These are phyloP conservation scores for Drosophila falleni DNA, from an alignment of 2,888 invertebrate species.

Conservation along the genomic window DNA sequence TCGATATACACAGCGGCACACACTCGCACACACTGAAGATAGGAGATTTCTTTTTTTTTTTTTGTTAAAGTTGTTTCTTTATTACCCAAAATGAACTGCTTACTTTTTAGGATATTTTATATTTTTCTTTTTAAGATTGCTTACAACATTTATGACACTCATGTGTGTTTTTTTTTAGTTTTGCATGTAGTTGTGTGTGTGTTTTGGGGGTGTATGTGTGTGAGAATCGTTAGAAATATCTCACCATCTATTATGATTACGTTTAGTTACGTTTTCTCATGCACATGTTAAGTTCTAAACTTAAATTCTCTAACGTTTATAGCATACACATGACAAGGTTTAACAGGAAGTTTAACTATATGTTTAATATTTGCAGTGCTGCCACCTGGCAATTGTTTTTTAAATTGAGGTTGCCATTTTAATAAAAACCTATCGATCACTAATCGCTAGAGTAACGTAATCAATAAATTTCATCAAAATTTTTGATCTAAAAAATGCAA, in stretches of 20 bases:
- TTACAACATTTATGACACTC: slow-evolving; percentile 69
- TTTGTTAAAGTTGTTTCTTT: slow-evolving; percentile 65
- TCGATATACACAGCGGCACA: slow-evolving; percentile 21
- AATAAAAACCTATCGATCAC: too few species aligned
- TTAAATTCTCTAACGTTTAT: not conserved
- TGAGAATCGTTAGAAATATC: slow-evolving; percentile 18
- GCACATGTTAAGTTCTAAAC: slow-evolving; percentile 8
- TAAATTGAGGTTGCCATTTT: not conserved
- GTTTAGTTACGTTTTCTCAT: slow-evolving; percentile 22
- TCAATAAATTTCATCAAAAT: too few species aligned
- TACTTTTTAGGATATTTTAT: slow-evolving; percentile 44
- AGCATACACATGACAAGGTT: not conserved
- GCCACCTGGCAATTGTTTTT: not conserved
- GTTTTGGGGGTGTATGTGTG: slow-evolving; percentile 17
- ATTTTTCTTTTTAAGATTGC: slow-evolving; percentile 29
- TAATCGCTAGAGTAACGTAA: too few species aligned
- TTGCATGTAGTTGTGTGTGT: slow-evolving; percentile 26
- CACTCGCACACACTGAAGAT: slow-evolving; percentile 21
- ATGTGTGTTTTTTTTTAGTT: slow-evolving; percentile 43
- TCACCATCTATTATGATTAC: slow-evolving; percentile 12
- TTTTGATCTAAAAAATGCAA: too few species aligned
- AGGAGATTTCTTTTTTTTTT: slow-evolving; percentile 8
- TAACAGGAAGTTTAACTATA: not conserved
- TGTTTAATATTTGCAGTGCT: not conserved
- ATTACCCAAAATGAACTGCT: slow-evolving; percentile 73